phyloP scores from a whole-genome alignment of 2,113 vertebrate genomes.

The Nerophis lumbriciformis region DNA sequence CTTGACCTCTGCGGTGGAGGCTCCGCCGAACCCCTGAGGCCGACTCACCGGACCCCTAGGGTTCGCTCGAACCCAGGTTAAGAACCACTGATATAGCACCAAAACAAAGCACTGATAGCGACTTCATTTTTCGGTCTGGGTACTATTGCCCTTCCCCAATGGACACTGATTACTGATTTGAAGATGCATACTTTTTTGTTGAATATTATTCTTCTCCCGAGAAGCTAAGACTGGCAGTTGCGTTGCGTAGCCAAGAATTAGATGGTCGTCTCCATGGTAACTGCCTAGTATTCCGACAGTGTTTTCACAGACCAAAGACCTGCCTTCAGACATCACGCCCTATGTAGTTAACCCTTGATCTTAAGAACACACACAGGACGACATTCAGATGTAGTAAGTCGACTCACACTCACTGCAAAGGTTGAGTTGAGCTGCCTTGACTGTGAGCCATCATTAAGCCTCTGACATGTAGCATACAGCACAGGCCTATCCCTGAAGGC shows the following conservation, averaged over 20 bases:
- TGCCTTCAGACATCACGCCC: conserved; percentile 56
- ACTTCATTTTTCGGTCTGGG: too few species aligned
- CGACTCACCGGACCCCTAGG: too few species aligned
- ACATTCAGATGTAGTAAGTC: conserved; percentile 26
- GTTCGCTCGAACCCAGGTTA: too few species aligned
- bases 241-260: conserved; percentile 37
- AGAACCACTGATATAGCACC: too few species aligned
- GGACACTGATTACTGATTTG: too few species aligned
- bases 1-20: too few species aligned
- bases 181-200: not conserved
- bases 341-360: conserved; percentile 65
- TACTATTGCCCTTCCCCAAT: too few species aligned
- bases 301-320: conserved; percentile 51
- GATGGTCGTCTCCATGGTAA: conserved; percentile 61
- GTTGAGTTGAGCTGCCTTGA: conserved; percentile 33
- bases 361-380: conserved; percentile 38
- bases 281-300: conserved; percentile 41
- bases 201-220: conserved; percentile 13
- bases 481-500: conserved; percentile 42
- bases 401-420: conserved; percentile 20
- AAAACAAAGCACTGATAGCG: too few species aligned
- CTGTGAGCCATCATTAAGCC: conserved; percentile 63
- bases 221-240: conserved; percentile 21
- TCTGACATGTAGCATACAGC: conserved; percentile 54
- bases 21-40: too few species aligned